Percentiles rank a stretch among this genome's conserved stretches.
phyloP scores from a whole-genome alignment of 2,888 invertebrate genomes.

The Heteromurus nitidus region DNA sequence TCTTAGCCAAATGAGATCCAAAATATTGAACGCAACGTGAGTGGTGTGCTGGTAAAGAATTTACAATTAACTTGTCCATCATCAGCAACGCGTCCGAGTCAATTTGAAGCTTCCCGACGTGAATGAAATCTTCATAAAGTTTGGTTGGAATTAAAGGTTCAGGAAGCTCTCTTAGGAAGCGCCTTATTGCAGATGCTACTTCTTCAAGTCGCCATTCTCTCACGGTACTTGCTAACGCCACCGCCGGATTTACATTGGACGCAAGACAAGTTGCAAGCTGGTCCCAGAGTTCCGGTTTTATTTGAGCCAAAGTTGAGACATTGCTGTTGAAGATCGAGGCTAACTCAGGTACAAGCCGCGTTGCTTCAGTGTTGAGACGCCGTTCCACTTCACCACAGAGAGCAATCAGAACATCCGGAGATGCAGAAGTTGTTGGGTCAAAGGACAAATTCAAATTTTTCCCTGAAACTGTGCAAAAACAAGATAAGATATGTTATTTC shows the following conservation, averaged over 20 bases:
- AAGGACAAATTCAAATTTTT: conserved; percentile 81
- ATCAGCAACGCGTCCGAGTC: conserved; percentile 70
- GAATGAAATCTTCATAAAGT: conserved; percentile 84
- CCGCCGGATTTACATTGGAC: conserved; percentile 46
- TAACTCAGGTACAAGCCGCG: conserved; percentile 64
- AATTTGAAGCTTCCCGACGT: conserved; percentile 66
- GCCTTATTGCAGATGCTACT: conserved; percentile 81
- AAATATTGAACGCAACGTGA: conserved; percentile 70
- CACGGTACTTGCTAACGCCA: conserved; percentile 33
- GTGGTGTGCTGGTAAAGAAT: conserved; percentile 69
- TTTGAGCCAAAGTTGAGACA: conserved; percentile 47
- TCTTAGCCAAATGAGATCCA: conserved; percentile 70
- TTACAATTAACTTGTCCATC: conserved; percentile 70
- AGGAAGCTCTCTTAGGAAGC: conserved; percentile 84
- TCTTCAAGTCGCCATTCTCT: conserved; percentile 72
- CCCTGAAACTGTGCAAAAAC: conserved; percentile 78
- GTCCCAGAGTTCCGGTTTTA: conserved; percentile 57
- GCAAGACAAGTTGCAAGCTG: conserved; percentile 48
- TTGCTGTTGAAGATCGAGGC: conserved; percentile 56
- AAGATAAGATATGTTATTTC: too few relatives aligned
- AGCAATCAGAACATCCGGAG: conserved; percentile 80
- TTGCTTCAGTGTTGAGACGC: conserved; percentile 60
- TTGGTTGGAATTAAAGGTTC: conserved; percentile 86
- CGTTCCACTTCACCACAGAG: conserved; percentile 70
- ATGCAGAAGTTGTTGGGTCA: conserved; percentile 78